These are phyloP conservation scores for Ophion slaviceki DNA, from an alignment of 2,888 invertebrate species.

Conservation along the genomic window DNA sequence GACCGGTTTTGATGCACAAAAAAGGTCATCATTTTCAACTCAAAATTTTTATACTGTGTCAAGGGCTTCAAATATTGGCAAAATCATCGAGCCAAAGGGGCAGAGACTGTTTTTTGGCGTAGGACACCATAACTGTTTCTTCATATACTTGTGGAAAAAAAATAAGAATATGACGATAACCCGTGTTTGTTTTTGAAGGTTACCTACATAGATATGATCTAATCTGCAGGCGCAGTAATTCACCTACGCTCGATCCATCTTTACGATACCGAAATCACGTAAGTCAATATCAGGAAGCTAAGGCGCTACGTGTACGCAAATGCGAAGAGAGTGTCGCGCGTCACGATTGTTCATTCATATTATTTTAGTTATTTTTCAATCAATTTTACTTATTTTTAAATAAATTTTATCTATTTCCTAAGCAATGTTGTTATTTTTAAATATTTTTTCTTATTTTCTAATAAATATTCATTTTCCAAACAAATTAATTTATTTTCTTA, in stretches of 20 bases:
- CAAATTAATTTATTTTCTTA: too few relatives aligned
- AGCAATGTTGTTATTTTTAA: too few relatives aligned
- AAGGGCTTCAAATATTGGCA: neutral
- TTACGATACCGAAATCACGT: conserved; percentile 18
- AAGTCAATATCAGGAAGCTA: neutral
- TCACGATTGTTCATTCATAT: neutral
- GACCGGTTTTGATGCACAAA: neutral
- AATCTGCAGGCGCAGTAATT: conserved; percentile 49
- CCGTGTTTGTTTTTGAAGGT: conserved; percentile 11
- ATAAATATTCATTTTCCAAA: too few relatives aligned
- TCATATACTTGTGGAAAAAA: neutral
- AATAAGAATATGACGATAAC: neutral
- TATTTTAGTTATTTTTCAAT: neutral
- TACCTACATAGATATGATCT: conserved; percentile 59
- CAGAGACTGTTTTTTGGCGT: neutral
- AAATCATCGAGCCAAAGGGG: neutral
- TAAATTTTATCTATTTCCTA: neutral
- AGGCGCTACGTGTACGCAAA: neutral
- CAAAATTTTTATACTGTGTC: neutral
- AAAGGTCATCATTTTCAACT: neutral
- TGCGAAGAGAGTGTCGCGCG: neutral
- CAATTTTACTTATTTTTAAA: too few relatives aligned
- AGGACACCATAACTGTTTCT: neutral
- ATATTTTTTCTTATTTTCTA: neutral
- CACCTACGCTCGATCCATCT: conserved; percentile 7